Evolutionary conservation across 2,797 vertebrate species (phyloP).

Genomic region (Enteromius radiatus): DNA sequence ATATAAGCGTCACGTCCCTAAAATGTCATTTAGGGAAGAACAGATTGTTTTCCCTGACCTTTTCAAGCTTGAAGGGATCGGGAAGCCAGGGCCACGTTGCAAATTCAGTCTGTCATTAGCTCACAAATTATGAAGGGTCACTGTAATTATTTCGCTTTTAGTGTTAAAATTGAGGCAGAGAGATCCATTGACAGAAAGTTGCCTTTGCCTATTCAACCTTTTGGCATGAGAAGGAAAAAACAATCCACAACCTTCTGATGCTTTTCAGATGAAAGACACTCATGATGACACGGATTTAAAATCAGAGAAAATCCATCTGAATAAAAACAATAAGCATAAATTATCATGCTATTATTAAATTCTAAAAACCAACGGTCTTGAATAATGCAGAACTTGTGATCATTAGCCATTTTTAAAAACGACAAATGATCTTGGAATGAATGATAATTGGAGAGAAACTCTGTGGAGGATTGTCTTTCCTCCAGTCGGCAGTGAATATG

Average conservation of each 20-base stretch:
- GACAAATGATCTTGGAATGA: slow-evolving; percentile 6
- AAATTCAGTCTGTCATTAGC: slow-evolving; percentile 37
- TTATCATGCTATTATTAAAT: slow-evolving; percentile 44
- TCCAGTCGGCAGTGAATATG: neutral
- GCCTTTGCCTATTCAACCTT: slow-evolving; percentile 1
- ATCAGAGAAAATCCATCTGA: slow-evolving; percentile 20
- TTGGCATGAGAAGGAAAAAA: slow-evolving; percentile 1
- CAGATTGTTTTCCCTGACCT: slow-evolving; percentile 50
- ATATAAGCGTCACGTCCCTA: slow-evolving; percentile 41
- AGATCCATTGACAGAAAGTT: neutral
- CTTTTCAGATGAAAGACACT: neutral
- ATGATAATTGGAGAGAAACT: neutral
- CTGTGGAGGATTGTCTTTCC: neutral
- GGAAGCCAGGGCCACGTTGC: neutral
- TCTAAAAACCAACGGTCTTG: slow-evolving; percentile 19
- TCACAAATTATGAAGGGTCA: slow-evolving; percentile 26
- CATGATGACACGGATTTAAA: neutral
- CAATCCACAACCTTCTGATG: neutral
- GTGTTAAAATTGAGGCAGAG: neutral
- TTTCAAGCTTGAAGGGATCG: slow-evolving; percentile 19
- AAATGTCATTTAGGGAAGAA: slow-evolving; percentile 42
- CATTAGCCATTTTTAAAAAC: slow-evolving; percentile 19
- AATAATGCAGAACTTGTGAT: slow-evolving; percentile 42
- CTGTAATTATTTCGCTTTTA: slow-evolving; percentile 44
- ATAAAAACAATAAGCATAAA: slow-evolving; percentile 33